A percentile compares a stretch with the other conserved stretches of the same genome.
Conservation (phyloP, 2,797 vertebrate species). For the Cryptoblepharus egeriae region DNA sequence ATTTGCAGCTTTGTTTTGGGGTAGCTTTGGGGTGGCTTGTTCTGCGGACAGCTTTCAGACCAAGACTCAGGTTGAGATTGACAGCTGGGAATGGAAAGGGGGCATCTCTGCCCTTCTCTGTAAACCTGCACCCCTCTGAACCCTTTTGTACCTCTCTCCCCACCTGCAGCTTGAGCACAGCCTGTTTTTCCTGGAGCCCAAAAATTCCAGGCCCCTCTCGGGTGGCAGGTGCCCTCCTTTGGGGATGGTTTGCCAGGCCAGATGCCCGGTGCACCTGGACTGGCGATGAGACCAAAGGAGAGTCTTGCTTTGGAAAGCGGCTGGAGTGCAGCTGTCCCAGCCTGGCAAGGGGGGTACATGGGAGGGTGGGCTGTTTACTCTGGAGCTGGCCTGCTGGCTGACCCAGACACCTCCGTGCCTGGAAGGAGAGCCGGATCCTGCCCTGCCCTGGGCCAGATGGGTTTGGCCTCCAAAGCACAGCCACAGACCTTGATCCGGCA, state of each 20-base stretch:
- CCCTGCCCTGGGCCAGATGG: not conserved
- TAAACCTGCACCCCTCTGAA: no score
- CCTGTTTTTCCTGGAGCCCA: not conserved
- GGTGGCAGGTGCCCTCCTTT: not conserved
- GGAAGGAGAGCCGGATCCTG: not conserved
- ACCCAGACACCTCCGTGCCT: not conserved
- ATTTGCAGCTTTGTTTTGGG: not conserved
- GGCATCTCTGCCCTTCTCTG: rapidly evolving
- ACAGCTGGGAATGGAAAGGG: no score
- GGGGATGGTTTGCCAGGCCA: not conserved
- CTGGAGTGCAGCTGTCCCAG: not conserved
- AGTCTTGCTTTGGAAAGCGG: not conserved
- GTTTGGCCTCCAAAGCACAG: not conserved
- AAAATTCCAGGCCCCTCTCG: not conserved
- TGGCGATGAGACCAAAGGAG: not conserved
- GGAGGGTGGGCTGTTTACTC: not conserved
- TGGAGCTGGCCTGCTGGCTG: not conserved
- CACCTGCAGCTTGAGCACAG: not conserved
- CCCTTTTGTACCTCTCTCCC: not conserved
- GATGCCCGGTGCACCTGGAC: not conserved
- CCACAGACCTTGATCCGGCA: not conserved
- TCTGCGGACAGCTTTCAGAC: not conserved
- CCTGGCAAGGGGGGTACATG: not conserved
- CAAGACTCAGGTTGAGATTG: not conserved
- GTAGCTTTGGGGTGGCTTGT: not conserved